Evolutionary conservation across 2,888 invertebrate genomes (phyloP).

Genomic region (Tortrix viridana): DNA sequence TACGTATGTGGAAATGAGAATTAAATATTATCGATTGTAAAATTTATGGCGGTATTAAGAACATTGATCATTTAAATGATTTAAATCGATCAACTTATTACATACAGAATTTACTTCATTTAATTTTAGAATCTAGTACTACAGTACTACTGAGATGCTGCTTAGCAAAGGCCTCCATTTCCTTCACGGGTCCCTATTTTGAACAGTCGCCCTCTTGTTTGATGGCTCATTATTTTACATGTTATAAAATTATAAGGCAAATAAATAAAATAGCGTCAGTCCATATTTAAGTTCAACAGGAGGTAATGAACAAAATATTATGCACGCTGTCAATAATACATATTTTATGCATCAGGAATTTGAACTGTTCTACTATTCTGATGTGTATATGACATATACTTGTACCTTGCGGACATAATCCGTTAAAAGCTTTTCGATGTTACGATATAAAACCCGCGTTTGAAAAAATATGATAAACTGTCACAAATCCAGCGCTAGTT

Average conservation of each 20-base stretch:
- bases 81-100: too few relatives aligned
- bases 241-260: too few relatives aligned
- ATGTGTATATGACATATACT: neutral
- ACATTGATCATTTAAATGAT: neutral
- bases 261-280: too few relatives aligned
- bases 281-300: too few relatives aligned
- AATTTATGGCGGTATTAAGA: neutral
- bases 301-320: too few relatives aligned
- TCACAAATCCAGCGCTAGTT: slow-evolving; percentile 14
- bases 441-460: slow-evolving; percentile 49
- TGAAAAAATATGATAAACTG: slow-evolving; percentile 24
- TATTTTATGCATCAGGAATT: slow-evolving; percentile 24
- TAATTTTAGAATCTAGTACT: too few relatives aligned
- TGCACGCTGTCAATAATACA: slow-evolving; percentile 8
- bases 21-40: slow-evolving; percentile 17
- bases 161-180: too few relatives aligned
- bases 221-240: too few relatives aligned
- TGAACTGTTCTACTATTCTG: neutral
- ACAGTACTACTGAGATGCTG: too few relatives aligned
- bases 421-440: slow-evolving; percentile 69
- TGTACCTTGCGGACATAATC: slow-evolving; percentile 38
- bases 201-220: too few relatives aligned
- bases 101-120: too few relatives aligned
- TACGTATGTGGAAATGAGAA: slow-evolving; percentile 14
- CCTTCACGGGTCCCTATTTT: too few relatives aligned